phyloP scores from a whole-genome alignment of 2,888 invertebrate species.

The Mesodorylaimus sp. region DNA sequence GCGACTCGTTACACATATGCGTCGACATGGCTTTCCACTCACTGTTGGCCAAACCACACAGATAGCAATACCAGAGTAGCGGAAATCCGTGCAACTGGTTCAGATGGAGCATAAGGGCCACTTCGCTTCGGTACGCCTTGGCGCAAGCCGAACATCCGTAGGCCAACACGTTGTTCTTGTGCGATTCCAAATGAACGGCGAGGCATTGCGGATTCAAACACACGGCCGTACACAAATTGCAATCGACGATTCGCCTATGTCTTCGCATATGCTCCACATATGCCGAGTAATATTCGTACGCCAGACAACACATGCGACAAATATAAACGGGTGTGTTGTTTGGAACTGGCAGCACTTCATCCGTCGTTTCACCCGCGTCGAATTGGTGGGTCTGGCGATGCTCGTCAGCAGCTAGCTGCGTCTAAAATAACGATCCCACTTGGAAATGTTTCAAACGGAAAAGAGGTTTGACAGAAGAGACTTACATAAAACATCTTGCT shows the following conservation, averaged over 20 bases:
- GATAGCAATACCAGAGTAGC: slow-evolving; percentile 8
- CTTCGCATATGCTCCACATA: not conserved
- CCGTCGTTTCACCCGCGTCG: slow-evolving; percentile 7
- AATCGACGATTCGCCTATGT: not conserved
- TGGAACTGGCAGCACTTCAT: not conserved
- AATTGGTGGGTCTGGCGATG: slow-evolving; percentile 4
- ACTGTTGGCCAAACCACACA: slow-evolving; percentile 3
- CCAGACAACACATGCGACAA: slow-evolving; percentile 10
- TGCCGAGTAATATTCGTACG: slow-evolving; percentile 5
- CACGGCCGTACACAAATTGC: slow-evolving; percentile 8
- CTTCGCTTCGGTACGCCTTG: slow-evolving; percentile 5
- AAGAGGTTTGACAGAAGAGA: no score
- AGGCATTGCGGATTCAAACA: slow-evolving; percentile 6
- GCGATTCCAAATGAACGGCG: not conserved
- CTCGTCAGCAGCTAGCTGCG: not conserved
- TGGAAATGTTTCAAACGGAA: no score
- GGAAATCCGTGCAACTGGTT: not conserved
- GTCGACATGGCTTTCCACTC: not conserved
- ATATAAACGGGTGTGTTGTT: not conserved
- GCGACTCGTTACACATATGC: not conserved
- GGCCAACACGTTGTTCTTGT: not conserved
- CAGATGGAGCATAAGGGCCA: slow-evolving; percentile 3
- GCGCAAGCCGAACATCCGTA: slow-evolving; percentile 7
- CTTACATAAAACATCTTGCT: no score
- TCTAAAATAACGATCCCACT: no score